These are phyloP conservation scores for Telmatherina bonti DNA, from an alignment of 2,797 vertebrate species.

Conservation along the genomic window DNA sequence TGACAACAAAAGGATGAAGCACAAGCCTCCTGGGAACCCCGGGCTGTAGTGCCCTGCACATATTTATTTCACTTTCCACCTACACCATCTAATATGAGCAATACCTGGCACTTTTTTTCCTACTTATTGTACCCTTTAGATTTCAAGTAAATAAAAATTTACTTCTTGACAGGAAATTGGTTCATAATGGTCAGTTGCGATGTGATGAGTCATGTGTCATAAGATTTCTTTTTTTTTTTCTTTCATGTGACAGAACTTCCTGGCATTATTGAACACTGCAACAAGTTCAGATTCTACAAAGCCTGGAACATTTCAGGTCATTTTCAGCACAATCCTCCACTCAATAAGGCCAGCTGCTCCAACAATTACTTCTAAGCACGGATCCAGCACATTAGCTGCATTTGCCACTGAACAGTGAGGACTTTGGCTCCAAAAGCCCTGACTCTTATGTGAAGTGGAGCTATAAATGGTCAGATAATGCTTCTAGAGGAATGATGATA, in stretches of 20 bases:
- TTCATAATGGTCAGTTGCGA: constrained; percentile 14
- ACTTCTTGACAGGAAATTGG: not conserved
- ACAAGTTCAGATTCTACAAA: constrained; percentile 17
- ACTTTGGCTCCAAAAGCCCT: constrained; percentile 42
- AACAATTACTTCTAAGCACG: constrained; percentile 54
- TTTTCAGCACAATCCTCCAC: constrained; percentile 23
- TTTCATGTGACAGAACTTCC: not conserved
- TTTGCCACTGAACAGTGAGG: constrained; percentile 41
- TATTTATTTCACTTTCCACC: constrained; percentile 24
- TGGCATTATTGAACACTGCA: not conserved
- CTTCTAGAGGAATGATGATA: constrained; percentile 45
- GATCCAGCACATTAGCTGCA: constrained; percentile 52
- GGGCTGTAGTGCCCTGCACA: constrained; percentile 4
- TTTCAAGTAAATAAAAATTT: constrained; percentile 22
- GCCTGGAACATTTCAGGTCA: constrained; percentile 22
- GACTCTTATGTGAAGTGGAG: constrained; percentile 45
- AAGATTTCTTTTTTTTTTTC: not conserved
- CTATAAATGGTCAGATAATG: constrained; percentile 52
- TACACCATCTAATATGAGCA: constrained; percentile 19
- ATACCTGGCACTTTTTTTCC: constrained; percentile 9
- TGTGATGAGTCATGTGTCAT: constrained; percentile 14
- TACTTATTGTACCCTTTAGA: not conserved
- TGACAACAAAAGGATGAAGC: constrained; percentile 53
- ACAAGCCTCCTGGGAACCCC: constrained; percentile 33
- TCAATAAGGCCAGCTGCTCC: constrained; percentile 64